Evolutionary conservation across 2,888 invertebrate genomes (phyloP).

Genomic region (Lasioglossum calceatum): DNA sequence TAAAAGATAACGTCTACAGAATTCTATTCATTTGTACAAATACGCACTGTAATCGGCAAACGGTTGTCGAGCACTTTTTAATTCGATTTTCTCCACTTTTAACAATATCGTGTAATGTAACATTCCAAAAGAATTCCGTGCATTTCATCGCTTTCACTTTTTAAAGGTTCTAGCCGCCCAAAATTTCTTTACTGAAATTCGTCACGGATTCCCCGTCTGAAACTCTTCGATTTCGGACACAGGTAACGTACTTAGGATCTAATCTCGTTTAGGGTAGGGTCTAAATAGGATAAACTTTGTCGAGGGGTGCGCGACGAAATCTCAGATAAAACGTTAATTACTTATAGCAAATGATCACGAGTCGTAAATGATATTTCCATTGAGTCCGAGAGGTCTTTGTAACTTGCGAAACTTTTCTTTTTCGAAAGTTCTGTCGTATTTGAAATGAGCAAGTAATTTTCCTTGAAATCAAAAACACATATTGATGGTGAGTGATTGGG

Average conservation of each 20-base stretch:
- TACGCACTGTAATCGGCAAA: neutral
- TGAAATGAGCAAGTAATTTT: too few relatives aligned
- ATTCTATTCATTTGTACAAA: neutral
- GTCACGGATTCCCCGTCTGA: neutral
- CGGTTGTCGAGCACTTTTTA: too few relatives aligned
- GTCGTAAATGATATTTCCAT: neutral
- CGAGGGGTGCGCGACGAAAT: neutral
- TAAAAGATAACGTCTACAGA: neutral
- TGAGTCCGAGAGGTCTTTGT: neutral
- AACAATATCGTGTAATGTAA: neutral
- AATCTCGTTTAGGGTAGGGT: constrained; percentile 5
- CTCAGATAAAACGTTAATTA: constrained; percentile 2
- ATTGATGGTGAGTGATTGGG: too few relatives aligned
- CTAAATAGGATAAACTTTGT: constrained; percentile 10
- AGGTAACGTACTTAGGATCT: constrained; percentile 3
- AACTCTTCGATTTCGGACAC: neutral
- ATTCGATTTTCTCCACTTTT: neutral
- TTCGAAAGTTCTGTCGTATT: neutral
- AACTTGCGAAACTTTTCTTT: neutral
- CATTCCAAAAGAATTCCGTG: neutral
- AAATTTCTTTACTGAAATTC: neutral
- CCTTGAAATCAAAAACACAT: too few relatives aligned
- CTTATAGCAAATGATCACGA: neutral
- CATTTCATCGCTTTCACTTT: neutral
- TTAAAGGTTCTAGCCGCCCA: rapidly evolving